Percentiles rank a stretch among this genome's conserved stretches.
These are phyloP conservation scores for Sorex maritimensis DNA, from an alignment of 2,797 vertebrate genomes.

Conservation along the genomic window DNA sequence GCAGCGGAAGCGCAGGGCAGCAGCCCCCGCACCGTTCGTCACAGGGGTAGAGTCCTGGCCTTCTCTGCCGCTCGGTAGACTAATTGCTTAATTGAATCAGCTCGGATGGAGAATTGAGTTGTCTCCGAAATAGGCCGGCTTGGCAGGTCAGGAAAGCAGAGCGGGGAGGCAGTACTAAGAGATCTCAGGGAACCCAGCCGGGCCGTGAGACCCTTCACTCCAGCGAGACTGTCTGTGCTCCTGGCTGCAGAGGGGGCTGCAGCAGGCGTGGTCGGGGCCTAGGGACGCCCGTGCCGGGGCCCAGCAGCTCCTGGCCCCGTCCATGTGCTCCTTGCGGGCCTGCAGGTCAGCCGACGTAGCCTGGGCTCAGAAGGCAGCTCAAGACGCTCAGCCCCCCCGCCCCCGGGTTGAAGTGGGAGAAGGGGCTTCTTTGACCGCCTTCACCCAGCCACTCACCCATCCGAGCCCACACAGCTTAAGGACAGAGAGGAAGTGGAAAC, in stretches of 20 bases:
- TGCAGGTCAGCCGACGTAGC: not conserved
- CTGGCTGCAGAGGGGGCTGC: not conserved
- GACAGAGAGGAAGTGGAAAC: not conserved
- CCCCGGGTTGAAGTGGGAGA: fast-evolving
- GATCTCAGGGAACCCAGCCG: not conserved
- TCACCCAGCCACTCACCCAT: not conserved
- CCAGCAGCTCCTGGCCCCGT: not conserved
- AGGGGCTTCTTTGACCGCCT: not conserved
- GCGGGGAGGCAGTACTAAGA: not conserved
- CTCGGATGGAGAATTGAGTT: slow-evolving; percentile 28
- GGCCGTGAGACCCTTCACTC: not conserved
- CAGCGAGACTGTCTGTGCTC: not conserved
- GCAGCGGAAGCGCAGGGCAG: not conserved
- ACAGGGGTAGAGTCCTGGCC: not conserved
- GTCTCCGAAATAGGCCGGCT: not conserved
- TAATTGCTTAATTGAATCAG: slow-evolving; percentile 72
- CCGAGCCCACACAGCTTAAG: not conserved
- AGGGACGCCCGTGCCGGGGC: fast-evolving
- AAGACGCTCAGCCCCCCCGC: not conserved
- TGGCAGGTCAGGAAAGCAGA: slow-evolving; percentile 11
- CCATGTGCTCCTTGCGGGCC: not conserved
- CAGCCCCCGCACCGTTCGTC: not conserved
- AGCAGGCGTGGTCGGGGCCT: fast-evolving
- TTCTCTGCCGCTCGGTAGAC: not conserved
- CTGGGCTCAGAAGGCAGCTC: not conserved